Conservation (phyloP, 2,888 invertebrate genomes). For the Torymus tubicola region DNA sequence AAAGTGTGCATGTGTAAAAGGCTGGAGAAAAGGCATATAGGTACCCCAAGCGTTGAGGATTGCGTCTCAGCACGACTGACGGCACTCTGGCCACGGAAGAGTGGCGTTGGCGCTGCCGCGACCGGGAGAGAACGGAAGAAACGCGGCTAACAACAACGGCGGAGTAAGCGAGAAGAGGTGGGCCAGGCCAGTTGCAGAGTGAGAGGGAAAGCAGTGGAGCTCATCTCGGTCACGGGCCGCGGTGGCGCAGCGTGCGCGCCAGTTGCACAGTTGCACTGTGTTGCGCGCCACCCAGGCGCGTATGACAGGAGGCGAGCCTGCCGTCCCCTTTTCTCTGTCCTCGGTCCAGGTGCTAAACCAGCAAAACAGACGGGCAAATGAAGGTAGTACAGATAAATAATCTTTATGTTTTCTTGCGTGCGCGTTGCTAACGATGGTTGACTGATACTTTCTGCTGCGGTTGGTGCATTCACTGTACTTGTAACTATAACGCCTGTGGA, state of each 20-base stretch:
- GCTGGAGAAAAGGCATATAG: too few species aligned
- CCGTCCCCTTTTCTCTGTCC: constrained; percentile 16
- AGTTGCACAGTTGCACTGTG: constrained; percentile 15
- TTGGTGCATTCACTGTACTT: too few species aligned
- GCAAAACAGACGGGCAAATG: constrained; percentile 36
- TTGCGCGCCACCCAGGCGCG: constrained; percentile 33
- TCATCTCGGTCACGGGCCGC: too few species aligned
- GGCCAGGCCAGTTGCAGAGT: neutral
- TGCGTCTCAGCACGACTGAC: too few species aligned
- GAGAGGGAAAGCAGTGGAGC: neutral
- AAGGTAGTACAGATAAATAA: constrained; percentile 29
- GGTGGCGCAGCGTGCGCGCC: neutral
- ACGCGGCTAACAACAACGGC: neutral
- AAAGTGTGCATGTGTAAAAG: too few species aligned
- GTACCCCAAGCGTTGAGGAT: too few species aligned
- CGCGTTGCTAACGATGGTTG: too few species aligned
- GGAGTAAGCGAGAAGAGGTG: neutral
- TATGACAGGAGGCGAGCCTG: constrained; percentile 34
- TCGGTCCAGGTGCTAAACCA: neutral
- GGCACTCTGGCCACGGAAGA: too few species aligned
- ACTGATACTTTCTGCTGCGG: too few species aligned
- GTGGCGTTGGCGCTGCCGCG: too few species aligned
- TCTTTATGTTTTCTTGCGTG: too few species aligned
- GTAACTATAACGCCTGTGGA: neutral
- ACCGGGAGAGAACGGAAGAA: too few species aligned